Conservation (phyloP, 2,113 vertebrate genomes). For the rat (Rattus norvegicus) region DNA sequence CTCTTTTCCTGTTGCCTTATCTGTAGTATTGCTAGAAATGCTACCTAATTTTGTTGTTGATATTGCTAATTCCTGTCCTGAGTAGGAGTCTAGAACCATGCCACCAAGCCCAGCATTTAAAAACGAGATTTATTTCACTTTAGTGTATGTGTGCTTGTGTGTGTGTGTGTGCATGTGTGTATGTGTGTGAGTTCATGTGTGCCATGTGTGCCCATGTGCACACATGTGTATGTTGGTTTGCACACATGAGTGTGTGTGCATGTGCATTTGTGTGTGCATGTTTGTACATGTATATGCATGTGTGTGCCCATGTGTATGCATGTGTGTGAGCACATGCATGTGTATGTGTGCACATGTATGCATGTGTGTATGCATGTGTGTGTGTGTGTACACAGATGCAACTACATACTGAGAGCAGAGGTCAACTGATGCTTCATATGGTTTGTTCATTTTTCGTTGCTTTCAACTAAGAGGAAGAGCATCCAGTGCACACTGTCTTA, state of each 20-base stretch:
- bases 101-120: neutral
- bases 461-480: constrained; percentile 16
- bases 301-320: no score
- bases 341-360: no score
- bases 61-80: neutral
- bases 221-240: no score
- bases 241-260: no score
- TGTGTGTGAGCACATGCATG: accelerated
- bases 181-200: neutral
- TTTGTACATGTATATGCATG: no score
- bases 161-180: neutral
- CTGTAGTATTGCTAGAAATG: constrained; percentile 1
- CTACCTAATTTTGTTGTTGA: neutral
- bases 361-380: no score
- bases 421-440: neutral
- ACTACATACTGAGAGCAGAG: neutral
- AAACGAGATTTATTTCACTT: neutral
- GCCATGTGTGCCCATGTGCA: neutral
- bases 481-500: neutral
- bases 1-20: neutral
- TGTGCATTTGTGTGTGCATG: no score
- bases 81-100: neutral
- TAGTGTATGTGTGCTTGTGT: neutral
- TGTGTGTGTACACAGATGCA: neutral
- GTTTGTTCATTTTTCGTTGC: neutral